A percentile compares a stretch with the other conserved stretches of the same genome.
Evolutionary conservation across 2,113 vertebrate genomes (phyloP).

Genomic region (Leptobrachium ailaonicum): DNA sequence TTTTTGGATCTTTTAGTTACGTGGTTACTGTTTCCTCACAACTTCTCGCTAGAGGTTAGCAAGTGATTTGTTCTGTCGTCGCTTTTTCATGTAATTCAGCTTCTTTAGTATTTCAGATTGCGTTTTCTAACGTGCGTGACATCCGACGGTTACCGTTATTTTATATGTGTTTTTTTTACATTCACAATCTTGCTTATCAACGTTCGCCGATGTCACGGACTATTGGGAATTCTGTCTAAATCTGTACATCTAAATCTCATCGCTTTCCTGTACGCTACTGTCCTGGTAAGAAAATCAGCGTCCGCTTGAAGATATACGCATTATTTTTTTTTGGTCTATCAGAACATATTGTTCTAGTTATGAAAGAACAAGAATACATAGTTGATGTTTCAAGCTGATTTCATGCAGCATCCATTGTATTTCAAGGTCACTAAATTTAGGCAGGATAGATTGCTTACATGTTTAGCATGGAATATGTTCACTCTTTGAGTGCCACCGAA

Average conservation of each 20-base stretch:
- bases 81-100: not conserved
- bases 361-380: not conserved
- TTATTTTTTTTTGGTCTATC: not conserved
- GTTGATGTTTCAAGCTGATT: not conserved
- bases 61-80: conserved; percentile 32
- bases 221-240: conserved; percentile 34
- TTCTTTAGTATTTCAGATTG: conserved; percentile 34
- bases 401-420: too few relatives aligned
- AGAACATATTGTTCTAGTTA: conserved; percentile 11
- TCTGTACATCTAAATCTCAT: conserved; percentile 21
- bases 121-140: conserved; percentile 17
- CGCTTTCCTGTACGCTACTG: conserved; percentile 7
- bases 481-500: too few relatives aligned
- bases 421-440: too few relatives aligned
- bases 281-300: conserved; percentile 12
- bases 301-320: not conserved
- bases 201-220: conserved; percentile 43
- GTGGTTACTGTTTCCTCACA: conserved; percentile 43
- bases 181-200: conserved; percentile 39
- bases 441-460: too few relatives aligned
- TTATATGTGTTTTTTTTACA: conserved; percentile 5
- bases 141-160: conserved; percentile 13
- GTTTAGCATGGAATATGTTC: too few relatives aligned
- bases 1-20: conserved; percentile 40
- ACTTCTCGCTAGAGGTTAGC: conserved; percentile 44